These are phyloP conservation scores for Murina feae DNA, from an alignment of 2,113 vertebrate species.

Conservation along the genomic window DNA sequence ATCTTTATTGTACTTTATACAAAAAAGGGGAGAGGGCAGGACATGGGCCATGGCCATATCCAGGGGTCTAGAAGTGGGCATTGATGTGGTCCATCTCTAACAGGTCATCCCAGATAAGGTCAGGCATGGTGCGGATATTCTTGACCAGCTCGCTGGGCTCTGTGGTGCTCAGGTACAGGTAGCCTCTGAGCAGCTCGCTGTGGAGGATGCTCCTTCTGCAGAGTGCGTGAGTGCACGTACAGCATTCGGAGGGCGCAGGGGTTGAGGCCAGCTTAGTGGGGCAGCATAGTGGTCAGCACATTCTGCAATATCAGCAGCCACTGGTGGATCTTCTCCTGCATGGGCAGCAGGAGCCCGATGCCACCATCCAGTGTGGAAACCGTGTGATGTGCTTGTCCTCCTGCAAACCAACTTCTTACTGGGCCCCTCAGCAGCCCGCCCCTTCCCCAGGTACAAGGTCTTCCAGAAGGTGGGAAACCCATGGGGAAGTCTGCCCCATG, in stretches of 20 bases:
- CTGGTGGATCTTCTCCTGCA: constrained; percentile 93
- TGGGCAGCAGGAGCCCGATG: constrained; percentile 88
- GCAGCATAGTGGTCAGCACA: constrained; percentile 87
- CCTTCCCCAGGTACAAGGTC: constrained; percentile 84
- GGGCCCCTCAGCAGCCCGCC: constrained; percentile 72
- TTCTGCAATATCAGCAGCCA: constrained; percentile 92
- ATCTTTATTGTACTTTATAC: constrained; percentile 41
- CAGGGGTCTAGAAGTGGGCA: constrained; percentile 85
- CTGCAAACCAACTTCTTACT: constrained; percentile 88
- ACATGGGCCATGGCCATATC: rapidly evolving
- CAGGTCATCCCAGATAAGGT: constrained; percentile 91
- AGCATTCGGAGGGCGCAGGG: constrained; percentile 88
- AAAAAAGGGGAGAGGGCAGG: constrained; percentile 12
- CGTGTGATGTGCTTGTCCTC: constrained; percentile 94
- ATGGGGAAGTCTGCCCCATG: constrained; percentile 89
- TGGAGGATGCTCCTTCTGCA: constrained; percentile 93
- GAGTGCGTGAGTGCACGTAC: constrained; percentile 82
- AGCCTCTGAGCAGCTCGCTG: constrained; percentile 91
- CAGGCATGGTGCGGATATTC: constrained; percentile 89
- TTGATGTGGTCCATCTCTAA: constrained; percentile 90
- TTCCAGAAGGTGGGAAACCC: constrained; percentile 87
- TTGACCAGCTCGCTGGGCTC: constrained; percentile 91
- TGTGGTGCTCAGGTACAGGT: constrained; percentile 92
- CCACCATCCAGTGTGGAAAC: constrained; percentile 92
- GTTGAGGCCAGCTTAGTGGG: constrained; percentile 91